A percentile compares a stretch with the other conserved stretches of the same genome.
These are phyloP conservation scores for Caenorhabditis becei DNA, from an alignment of 2,888 invertebrate species.

Conservation along the genomic window DNA sequence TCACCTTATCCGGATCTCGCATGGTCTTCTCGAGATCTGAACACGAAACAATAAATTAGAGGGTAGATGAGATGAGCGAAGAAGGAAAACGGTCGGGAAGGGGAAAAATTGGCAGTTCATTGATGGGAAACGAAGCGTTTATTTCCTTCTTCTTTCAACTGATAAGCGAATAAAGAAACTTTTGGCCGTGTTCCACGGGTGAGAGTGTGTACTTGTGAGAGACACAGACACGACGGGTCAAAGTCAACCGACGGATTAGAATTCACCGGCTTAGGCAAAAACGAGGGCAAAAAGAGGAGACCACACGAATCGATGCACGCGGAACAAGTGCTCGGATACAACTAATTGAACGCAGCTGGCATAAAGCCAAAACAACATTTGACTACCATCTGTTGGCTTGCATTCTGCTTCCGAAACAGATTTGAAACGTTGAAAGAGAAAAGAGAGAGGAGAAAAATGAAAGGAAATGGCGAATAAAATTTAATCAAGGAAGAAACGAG, in stretches of 20 bases:
- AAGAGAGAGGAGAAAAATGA: neutral
- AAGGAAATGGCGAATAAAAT: neutral
- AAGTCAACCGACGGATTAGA: conserved; percentile 23
- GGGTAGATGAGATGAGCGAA: conserved; percentile 1
- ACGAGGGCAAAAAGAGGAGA: conserved; percentile 4
- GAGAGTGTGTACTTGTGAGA: conserved; percentile 5
- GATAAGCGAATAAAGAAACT: conserved; percentile 38
- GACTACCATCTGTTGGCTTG: conserved; percentile 17
- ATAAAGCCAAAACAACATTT: neutral
- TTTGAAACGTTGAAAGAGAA: conserved; percentile 3
- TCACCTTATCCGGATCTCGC: conserved; percentile 62
- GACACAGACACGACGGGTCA: conserved; percentile 15
- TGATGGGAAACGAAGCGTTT: conserved; percentile 17
- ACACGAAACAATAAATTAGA: conserved; percentile 9
- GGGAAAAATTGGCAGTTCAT: conserved; percentile 25
- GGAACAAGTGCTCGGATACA: conserved; percentile 26
- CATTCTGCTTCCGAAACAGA: conserved; percentile 11
- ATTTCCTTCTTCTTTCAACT: too few species aligned
- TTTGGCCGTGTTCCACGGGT: conserved; percentile 29
- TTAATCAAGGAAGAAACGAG: conserved; percentile 16
- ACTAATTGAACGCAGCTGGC: conserved; percentile 49
- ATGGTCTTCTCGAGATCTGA: conserved; percentile 50
- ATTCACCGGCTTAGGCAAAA: conserved; percentile 14
- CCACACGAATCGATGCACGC: conserved; percentile 8
- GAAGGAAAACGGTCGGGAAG: neutral